Conservation (phyloP, 1,140 invertebrate genomes). For the Heliothis virescens region DNA sequence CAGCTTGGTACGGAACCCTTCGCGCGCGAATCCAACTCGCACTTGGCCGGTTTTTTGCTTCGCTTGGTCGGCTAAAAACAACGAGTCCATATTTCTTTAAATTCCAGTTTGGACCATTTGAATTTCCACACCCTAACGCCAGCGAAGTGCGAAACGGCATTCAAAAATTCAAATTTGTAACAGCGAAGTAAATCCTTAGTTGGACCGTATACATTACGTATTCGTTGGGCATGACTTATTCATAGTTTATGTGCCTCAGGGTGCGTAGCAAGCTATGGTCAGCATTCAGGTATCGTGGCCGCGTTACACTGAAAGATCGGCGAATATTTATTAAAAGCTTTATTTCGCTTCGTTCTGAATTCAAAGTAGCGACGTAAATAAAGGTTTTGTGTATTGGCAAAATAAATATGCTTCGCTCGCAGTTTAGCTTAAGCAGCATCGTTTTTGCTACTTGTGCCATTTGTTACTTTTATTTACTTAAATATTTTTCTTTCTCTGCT, state of each 20-base stretch:
- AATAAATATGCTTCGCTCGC: background rate
- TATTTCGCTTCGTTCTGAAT: slow-evolving; percentile 4
- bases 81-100: background rate
- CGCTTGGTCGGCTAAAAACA: background rate
- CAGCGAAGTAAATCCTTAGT: slow-evolving; percentile 47
- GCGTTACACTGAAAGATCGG: slow-evolving; percentile 14
- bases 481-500: too few relatives aligned
- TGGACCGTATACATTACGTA: slow-evolving; percentile 51
- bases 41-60: too few relatives aligned
- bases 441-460: too few relatives aligned
- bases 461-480: too few relatives aligned
- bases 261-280: slow-evolving; percentile 42
- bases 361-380: background rate
- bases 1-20: too few relatives aligned
- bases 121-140: background rate
- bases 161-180: slow-evolving; percentile 43
- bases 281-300: slow-evolving; percentile 16
- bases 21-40: too few relatives aligned
- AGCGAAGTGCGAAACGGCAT: slow-evolving; percentile 30
- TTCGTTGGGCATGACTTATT: slow-evolving; percentile 49
- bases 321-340: slow-evolving; percentile 26
- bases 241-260: slow-evolving; percentile 42
- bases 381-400: background rate
- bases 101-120: background rate
- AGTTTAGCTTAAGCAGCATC: too few relatives aligned